A percentile compares a stretch with the other conserved stretches of the same genome.
phyloP scores from a whole-genome alignment of 2,888 invertebrate genomes.

The Leucophora obtusa region DNA sequence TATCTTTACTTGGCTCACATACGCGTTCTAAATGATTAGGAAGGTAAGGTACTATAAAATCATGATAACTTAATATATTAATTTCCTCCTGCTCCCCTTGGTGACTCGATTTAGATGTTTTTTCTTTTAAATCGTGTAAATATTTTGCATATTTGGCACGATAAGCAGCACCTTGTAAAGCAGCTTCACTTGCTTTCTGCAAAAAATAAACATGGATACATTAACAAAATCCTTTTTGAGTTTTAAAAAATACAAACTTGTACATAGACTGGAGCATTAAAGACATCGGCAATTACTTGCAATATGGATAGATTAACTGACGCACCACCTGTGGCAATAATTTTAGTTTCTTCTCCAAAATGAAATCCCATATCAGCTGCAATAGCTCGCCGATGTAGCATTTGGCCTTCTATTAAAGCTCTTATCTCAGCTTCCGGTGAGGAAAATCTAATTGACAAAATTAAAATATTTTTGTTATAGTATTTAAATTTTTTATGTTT shows the following conservation, averaged over 20 bases:
- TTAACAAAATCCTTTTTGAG: background rate
- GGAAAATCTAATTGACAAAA: conserved; percentile 70
- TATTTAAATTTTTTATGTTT: too few species aligned
- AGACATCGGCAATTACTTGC: conserved; percentile 95
- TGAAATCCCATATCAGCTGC: conserved; percentile 89
- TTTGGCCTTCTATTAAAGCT: conserved; percentile 95
- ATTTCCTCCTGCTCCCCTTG: conserved; percentile 2
- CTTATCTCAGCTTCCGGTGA: conserved; percentile 89
- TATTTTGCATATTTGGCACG: conserved; percentile 83
- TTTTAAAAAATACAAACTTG: conserved; percentile 80
- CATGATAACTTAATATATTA: conserved; percentile 69
- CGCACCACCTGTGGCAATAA: conserved; percentile 96
- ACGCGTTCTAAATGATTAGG: conserved; percentile 80
- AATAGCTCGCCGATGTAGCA: conserved; percentile 89
- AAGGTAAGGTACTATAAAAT: conserved; percentile 74
- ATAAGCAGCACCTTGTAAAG: conserved; percentile 90
- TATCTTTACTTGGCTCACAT: conserved; percentile 87
- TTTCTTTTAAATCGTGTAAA: conserved; percentile 51
- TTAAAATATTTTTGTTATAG: background rate
- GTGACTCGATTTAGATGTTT: background rate
- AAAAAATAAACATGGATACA: conserved; percentile 28
- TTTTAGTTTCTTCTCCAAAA: conserved; percentile 83
- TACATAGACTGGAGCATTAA: conserved; percentile 93
- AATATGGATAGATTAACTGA: conserved; percentile 90
- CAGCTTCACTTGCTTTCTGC: conserved; percentile 90